Evolutionary conservation across 2,797 vertebrate species (phyloP), one percentile per base, ranked within the genome.

Genomic region (Acanthornis magna): DNA sequence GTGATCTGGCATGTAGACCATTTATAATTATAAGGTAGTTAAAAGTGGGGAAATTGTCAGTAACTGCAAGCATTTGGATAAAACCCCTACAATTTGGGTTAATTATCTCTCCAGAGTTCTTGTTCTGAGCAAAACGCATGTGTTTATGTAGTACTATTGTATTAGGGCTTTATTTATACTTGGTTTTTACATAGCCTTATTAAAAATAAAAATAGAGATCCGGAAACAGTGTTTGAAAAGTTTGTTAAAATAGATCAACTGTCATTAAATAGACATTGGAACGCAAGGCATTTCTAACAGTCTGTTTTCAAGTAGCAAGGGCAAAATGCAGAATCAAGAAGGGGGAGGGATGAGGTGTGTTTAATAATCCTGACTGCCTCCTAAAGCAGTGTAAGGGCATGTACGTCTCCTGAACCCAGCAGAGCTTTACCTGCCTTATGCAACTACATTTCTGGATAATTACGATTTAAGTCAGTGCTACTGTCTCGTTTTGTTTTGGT

Each of bases 21-120:
- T 84, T 94, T 89, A 90, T 96, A 96, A 96, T 96, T 93, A 96
- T 76, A 88, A 96, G 71, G 77, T 83, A 95, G 80, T 86, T 95
- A 88, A 94, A 95, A 94, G 88, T 87, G 74, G 81, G 71, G 84
- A 95, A 96, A 97, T 96, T 96, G 71, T 96, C 71, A 91, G 76
- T 74, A 93, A 86, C 88, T 95, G 72, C 73, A 92, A 93, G 55
- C 9, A 16, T 90, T 97, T 97, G 93, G 94, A 96, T 68, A 88
- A 95, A 92, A 85, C 92, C 79, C 74, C 89, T 95, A 74, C 85
- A 97, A 97, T 97, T 91, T 94, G 51, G 94, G 77, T 84, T 88
- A 96, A 97, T 97, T 96, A 93, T 91, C 76, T 80, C 61, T 87
- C 70, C 61, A 90, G 84, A 89, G 79, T 92, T 96, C 76, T 95